A percentile compares a stretch with the other conserved stretches of the same genome.
Evolutionary conservation across 2,113 vertebrate species (phyloP).

Genomic region (Apus apus): DNA sequence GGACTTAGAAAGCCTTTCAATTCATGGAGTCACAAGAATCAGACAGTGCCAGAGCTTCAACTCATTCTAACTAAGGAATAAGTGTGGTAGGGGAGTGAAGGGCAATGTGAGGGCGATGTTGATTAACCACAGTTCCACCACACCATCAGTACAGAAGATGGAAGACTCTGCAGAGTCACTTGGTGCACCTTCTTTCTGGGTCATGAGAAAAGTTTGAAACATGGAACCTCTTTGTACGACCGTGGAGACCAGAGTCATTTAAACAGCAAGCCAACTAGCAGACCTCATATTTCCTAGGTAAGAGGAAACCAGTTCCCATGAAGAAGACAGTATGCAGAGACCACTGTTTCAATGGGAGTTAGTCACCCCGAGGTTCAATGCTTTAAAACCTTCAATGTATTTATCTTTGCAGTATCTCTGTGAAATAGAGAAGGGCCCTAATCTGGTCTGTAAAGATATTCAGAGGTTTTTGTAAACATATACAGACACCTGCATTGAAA

Average conservation of each 20-base stretch:
- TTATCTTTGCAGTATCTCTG: not conserved
- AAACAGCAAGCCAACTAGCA: not conserved
- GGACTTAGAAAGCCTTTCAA: not conserved
- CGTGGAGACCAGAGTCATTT: not conserved
- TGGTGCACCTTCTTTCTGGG: not conserved
- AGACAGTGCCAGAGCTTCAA: not conserved
- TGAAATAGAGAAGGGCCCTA: not conserved
- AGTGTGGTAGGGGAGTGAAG: not conserved
- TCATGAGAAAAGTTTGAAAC: not conserved
- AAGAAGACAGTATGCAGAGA: not conserved
- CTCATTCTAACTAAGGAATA: not conserved
- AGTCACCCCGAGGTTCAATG: not conserved
- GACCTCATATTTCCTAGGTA: not conserved
- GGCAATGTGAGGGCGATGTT: not conserved
- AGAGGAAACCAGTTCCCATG: accelerated
- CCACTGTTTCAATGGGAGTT: not conserved
- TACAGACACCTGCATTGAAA: not conserved
- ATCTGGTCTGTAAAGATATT: not conserved
- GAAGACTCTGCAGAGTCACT: not conserved
- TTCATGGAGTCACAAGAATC: not conserved
- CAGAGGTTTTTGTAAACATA: not conserved
- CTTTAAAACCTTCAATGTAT: not conserved
- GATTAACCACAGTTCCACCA: accelerated
- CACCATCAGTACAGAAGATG: not conserved
- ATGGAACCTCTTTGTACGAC: not conserved